These are phyloP conservation scores for Hippocampus barbouri DNA, from an alignment of 2,113 vertebrate species.

Conservation along the genomic window DNA sequence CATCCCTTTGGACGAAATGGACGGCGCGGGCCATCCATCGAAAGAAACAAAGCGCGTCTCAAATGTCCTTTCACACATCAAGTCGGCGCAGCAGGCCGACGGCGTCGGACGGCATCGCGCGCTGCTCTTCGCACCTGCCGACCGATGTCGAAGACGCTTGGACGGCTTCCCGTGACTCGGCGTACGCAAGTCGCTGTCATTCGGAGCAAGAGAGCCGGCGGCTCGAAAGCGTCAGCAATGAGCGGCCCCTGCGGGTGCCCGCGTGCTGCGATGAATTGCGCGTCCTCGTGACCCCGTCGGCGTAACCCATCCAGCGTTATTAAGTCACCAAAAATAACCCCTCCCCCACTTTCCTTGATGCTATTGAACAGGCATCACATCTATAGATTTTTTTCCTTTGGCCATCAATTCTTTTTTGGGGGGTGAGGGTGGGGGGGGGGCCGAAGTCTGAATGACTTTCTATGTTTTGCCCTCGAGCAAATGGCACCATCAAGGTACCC, in stretches of 20 bases:
- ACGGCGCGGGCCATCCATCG: not conserved
- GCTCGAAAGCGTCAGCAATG: too few species aligned
- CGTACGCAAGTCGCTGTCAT: not conserved
- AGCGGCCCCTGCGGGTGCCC: too few species aligned
- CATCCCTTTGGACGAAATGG: too few species aligned
- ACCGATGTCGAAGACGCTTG: not conserved
- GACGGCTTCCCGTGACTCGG: slow-evolving; percentile 23
- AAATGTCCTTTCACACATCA: slow-evolving; percentile 19
- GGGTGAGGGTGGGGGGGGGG: too few species aligned
- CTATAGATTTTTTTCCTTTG: too few species aligned
- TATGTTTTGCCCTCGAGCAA: not conserved
- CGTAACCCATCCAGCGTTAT: slow-evolving; percentile 45
- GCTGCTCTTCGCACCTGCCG: not conserved
- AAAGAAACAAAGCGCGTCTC: not conserved
- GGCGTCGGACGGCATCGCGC: slow-evolving; percentile 37
- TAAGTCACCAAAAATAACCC: not conserved
- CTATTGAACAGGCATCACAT: slow-evolving; percentile 19
- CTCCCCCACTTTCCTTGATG: not conserved
- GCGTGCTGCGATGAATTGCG: too few species aligned
- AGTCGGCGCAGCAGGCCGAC: slow-evolving; percentile 30
- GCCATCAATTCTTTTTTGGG: too few species aligned
- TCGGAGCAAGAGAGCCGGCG: not conserved
- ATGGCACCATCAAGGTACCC: slow-evolving; percentile 80
- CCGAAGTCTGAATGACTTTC: slow-evolving; percentile 11
- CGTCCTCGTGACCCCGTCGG: slow-evolving; percentile 14